These are phyloP conservation scores for Artibeus lituratus DNA, from an alignment of 2,797 vertebrate genomes.

Conservation along the genomic window DNA sequence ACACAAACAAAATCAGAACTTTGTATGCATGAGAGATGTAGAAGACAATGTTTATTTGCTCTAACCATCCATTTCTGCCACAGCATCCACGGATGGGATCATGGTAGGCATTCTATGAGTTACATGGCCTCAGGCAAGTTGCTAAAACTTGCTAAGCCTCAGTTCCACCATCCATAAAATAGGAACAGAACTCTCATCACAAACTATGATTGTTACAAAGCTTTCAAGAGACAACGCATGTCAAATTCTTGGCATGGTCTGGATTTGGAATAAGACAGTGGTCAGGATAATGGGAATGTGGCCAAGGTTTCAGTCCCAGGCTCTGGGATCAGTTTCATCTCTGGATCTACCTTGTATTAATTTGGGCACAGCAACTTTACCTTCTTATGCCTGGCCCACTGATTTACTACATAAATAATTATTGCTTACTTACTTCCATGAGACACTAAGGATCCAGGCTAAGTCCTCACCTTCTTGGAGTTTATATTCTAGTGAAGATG, in stretches of 20 bases:
- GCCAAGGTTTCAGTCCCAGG: background rate
- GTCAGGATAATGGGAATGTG: background rate
- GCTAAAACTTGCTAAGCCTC: background rate
- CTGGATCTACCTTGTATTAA: background rate
- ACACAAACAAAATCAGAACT: background rate
- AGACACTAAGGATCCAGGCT: background rate
- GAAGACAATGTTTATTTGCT: background rate
- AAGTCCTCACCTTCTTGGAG: background rate
- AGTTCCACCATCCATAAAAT: background rate
- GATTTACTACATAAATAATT: background rate
- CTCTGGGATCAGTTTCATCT: background rate
- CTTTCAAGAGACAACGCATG: background rate
- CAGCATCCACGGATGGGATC: background rate
- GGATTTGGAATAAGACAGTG: background rate
- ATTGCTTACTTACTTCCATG: background rate
- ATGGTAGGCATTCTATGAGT: background rate
- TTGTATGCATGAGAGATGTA: background rate
- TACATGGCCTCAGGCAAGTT: background rate
- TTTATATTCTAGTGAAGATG: background rate
- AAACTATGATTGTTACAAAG: background rate
- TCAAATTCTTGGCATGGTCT: background rate
- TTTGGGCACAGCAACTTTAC: background rate
- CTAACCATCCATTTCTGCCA: background rate
- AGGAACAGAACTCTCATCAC: background rate
- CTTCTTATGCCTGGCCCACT: background rate